These are phyloP conservation scores for Chaenocephalus aceratus DNA, from an alignment of 2,113 vertebrate genomes.

Conservation along the genomic window DNA sequence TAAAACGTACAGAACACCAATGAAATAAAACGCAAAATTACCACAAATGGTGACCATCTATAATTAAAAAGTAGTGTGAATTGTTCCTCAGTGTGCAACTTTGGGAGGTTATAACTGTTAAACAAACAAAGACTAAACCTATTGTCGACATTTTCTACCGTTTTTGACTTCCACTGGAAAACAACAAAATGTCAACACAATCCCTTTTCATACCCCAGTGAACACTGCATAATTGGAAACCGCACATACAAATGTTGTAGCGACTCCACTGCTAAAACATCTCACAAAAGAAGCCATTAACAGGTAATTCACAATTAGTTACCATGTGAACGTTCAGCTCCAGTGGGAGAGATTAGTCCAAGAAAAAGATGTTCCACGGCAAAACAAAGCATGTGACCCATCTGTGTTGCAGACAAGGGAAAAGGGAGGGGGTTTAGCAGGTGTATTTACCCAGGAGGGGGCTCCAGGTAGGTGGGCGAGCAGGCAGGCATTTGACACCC, in stretches of 20 bases:
- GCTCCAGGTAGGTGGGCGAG: slow-evolving; percentile 28
- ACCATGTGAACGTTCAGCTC: slow-evolving; percentile 55
- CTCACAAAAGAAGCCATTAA: slow-evolving; percentile 66
- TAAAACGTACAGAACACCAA: neutral
- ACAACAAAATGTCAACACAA: slow-evolving; percentile 23
- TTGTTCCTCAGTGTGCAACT: neutral
- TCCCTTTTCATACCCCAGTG: slow-evolving; percentile 30
- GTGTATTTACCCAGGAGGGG: slow-evolving; percentile 51
- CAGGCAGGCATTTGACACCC: slow-evolving; percentile 64
- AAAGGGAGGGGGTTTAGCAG: slow-evolving; percentile 23
- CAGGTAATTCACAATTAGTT: slow-evolving; percentile 61
- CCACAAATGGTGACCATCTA: neutral
- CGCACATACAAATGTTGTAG: slow-evolving; percentile 39
- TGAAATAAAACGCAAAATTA: neutral
- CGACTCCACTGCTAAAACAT: slow-evolving; percentile 28
- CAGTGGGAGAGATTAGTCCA: slow-evolving; percentile 60
- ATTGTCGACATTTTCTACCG: neutral
- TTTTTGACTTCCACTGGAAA: slow-evolving; percentile 19
- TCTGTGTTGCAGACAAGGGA: slow-evolving; percentile 35
- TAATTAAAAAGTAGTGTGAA: neutral
- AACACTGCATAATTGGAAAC: slow-evolving; percentile 54
- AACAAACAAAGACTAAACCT: neutral
- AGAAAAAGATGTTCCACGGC: slow-evolving; percentile 50
- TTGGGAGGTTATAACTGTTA: slow-evolving; percentile 1
- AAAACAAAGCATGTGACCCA: slow-evolving; percentile 50